These are phyloP conservation scores for Haliclystus octoradiatus DNA, from an alignment of 30 jellyfish, hydroid and myxozoan species.

Conservation along the genomic window DNA sequence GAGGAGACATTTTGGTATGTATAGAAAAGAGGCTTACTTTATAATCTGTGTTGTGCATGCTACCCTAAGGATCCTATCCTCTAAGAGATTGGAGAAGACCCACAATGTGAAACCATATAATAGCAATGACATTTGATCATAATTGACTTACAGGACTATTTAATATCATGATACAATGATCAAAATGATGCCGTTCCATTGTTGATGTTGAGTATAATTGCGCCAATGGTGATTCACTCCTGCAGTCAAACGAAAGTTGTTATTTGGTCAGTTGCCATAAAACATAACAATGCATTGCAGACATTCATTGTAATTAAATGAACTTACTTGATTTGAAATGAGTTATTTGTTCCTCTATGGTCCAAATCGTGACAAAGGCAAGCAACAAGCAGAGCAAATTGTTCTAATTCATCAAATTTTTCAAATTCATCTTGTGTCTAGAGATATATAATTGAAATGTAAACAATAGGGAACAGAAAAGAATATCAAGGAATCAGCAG, in stretches of 20 bases:
- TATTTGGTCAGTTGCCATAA: no score
- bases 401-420: slow-evolving; percentile 59
- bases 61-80: no score
- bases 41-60: no score
- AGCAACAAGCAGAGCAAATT: slow-evolving; percentile 55
- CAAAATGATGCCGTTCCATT: slow-evolving; percentile 95
- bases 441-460: background rate
- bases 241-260: slow-evolving; percentile 1
- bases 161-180: slow-evolving; percentile 80
- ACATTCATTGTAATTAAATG: no score
- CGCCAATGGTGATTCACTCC: slow-evolving; percentile 84
- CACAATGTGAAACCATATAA: no score
- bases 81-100: no score
- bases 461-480: background rate
- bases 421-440: slow-evolving; percentile 47
- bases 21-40: no score
- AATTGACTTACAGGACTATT: slow-evolving; percentile 85
- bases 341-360: slow-evolving; percentile 88
- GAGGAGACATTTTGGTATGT: no score
- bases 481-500: no score
- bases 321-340: slow-evolving; percentile 76
- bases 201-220: slow-evolving; percentile 75
- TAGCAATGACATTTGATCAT: no score
- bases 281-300: no score
- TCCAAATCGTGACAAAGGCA: slow-evolving; percentile 90